Percentiles rank a stretch among this genome's conserved stretches.
Evolutionary conservation across 2,888 invertebrate genomes (phyloP).

Genomic region (Dicyrtomina minuta): DNA sequence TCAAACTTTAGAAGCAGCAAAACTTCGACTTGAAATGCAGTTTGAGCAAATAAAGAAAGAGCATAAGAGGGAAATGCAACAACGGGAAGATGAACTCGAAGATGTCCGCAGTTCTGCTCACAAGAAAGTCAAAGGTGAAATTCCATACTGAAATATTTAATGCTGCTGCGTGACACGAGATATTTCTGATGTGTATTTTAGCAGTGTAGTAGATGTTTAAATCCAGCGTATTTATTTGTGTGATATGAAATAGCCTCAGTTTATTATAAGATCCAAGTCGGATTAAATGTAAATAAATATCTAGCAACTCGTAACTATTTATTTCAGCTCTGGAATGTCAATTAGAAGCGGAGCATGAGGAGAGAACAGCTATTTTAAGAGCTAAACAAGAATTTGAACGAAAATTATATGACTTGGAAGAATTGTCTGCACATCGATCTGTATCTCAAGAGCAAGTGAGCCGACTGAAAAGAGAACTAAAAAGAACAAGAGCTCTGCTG

Average conservation of each 20-base stretch:
- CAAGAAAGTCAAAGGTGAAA: conserved; percentile 82
- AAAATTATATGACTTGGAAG: conserved; percentile 72
- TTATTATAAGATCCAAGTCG: no score
- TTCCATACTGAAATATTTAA: background rate
- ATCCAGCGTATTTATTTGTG: no score
- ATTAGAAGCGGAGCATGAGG: conserved; percentile 89
- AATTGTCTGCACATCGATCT: conserved; percentile 64
- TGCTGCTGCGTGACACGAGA: background rate
- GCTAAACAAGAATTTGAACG: conserved; percentile 91
- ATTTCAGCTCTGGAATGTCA: conserved; percentile 83
- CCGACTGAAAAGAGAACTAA: conserved; percentile 79
- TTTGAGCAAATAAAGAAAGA: conserved; percentile 90
- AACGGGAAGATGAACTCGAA: conserved; percentile 90
- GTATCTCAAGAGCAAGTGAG: conserved; percentile 72
- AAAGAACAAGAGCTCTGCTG: conserved; percentile 83
- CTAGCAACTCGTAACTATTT: background rate
- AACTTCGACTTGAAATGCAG: conserved; percentile 89
- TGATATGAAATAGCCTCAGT: no score
- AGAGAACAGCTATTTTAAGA: conserved; percentile 77
- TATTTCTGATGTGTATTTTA: no score
- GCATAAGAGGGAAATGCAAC: conserved; percentile 82
- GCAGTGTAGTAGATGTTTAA: no score
- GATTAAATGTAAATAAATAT: conserved; percentile 10
- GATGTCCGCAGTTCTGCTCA: conserved; percentile 85
- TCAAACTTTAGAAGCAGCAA: conserved; percentile 86